These are phyloP conservation scores for Pygoscelis adeliae DNA, from an alignment of 2,113 vertebrate species.

Conservation along the genomic window DNA sequence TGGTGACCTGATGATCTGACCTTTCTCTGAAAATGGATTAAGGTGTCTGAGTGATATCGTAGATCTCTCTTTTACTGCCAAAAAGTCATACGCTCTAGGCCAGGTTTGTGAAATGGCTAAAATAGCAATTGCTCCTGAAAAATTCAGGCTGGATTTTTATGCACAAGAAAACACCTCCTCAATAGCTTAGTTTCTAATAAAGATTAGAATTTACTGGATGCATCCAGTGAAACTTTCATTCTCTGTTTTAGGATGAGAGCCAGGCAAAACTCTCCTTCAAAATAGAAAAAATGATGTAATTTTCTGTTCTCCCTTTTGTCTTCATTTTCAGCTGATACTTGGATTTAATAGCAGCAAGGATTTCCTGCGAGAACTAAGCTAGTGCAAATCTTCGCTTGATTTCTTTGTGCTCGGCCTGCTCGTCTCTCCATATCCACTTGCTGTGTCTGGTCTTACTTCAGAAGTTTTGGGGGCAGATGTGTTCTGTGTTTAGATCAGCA, in stretches of 20 bases:
- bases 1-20: not conserved
- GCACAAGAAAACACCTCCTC: not conserved
- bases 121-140: not conserved
- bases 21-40: not conserved
- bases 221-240: not conserved
- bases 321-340: not conserved
- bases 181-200: not conserved
- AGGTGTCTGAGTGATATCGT: not conserved
- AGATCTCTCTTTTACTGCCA: not conserved
- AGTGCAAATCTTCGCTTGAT: not conserved
- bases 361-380: not conserved
- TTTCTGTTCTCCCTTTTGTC: not conserved
- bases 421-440: not conserved
- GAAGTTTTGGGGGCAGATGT: not conserved
- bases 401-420: not conserved
- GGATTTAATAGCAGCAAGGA: not conserved
- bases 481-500: not conserved
- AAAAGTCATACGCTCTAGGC: not conserved
- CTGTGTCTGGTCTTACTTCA: not conserved
- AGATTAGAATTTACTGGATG: not conserved
- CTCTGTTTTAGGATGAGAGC: not conserved
- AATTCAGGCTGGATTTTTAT: not conserved
- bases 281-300: fast-evolving
- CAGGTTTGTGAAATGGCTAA: not conserved
- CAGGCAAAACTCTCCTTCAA: not conserved